phyloP scores from a whole-genome alignment of 2,113 vertebrate genomes.

The Hymenochirus boettgeri region DNA sequence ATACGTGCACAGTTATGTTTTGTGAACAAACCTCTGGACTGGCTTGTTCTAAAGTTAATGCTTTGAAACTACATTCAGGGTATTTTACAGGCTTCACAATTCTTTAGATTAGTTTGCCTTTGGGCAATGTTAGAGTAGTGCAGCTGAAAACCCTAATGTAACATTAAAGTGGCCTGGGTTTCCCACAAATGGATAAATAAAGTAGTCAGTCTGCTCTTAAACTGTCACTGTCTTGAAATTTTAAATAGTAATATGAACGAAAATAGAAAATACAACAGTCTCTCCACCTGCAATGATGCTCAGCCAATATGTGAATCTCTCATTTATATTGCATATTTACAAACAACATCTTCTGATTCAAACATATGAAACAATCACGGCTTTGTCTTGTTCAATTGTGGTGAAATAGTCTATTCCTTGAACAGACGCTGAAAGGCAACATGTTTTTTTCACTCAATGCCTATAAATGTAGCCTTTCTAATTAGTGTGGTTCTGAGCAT shows the following conservation, averaged over 20 bases:
- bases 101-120: conserved; percentile 38
- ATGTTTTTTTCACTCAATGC: too few species aligned
- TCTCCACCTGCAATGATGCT: too few species aligned
- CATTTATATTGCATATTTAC: too few species aligned
- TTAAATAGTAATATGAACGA: conserved; percentile 18
- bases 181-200: conserved; percentile 34
- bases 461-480: too few species aligned
- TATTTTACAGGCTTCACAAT: conserved; percentile 13
- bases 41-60: conserved; percentile 43
- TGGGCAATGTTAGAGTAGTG: conserved; percentile 34
- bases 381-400: too few species aligned
- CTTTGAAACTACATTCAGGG: conserved; percentile 43
- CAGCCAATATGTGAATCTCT: too few species aligned
- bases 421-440: too few species aligned
- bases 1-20: conserved; percentile 42
- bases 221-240: conserved; percentile 23
- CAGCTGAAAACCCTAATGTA: conserved; percentile 19
- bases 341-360: too few species aligned
- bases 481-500: too few species aligned
- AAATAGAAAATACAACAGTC: background rate
- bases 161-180: conserved; percentile 28
- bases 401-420: too few species aligned
- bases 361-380: too few species aligned
- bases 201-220: conserved; percentile 23
- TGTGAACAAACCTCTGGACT: conserved; percentile 32